These are phyloP conservation scores for Salvator merianae DNA, from an alignment of 2,113 vertebrate species.

Conservation along the genomic window DNA sequence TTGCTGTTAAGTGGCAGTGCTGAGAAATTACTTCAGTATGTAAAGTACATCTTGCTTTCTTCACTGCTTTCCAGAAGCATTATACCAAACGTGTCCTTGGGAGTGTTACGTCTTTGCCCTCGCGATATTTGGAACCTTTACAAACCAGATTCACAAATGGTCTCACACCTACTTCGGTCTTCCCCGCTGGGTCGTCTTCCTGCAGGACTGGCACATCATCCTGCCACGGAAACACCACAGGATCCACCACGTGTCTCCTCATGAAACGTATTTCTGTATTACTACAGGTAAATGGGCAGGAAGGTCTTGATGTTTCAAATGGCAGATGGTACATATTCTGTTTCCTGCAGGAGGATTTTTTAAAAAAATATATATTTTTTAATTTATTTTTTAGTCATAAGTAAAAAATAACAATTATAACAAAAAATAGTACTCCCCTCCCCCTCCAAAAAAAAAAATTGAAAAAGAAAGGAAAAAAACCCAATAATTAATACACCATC, in stretches of 20 bases:
- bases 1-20: neutral
- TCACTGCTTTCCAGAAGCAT: constrained; percentile 75
- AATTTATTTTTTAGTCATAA: too few relatives aligned
- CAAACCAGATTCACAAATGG: constrained; percentile 99
- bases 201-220: constrained; percentile 95
- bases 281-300: constrained; percentile 86
- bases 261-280: constrained; percentile 99
- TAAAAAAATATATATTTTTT: too few relatives aligned
- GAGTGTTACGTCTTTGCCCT: constrained; percentile 92
- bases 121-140: constrained; percentile 92
- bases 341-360: neutral
- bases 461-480: too few relatives aligned
- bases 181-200: constrained; percentile 86
- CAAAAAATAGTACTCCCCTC: too few relatives aligned
- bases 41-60: neutral
- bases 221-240: constrained; percentile 95
- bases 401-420: too few relatives aligned
- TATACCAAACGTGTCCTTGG: constrained; percentile 85
- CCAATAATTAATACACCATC: too few relatives aligned
- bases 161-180: constrained; percentile 97
- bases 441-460: too few relatives aligned
- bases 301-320: neutral
- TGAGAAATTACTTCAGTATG: neutral
- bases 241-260: constrained; percentile 95
- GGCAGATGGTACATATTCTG: neutral